Evolutionary conservation across 2,888 invertebrate species (phyloP).

Genomic region (Torymus tubicola): DNA sequence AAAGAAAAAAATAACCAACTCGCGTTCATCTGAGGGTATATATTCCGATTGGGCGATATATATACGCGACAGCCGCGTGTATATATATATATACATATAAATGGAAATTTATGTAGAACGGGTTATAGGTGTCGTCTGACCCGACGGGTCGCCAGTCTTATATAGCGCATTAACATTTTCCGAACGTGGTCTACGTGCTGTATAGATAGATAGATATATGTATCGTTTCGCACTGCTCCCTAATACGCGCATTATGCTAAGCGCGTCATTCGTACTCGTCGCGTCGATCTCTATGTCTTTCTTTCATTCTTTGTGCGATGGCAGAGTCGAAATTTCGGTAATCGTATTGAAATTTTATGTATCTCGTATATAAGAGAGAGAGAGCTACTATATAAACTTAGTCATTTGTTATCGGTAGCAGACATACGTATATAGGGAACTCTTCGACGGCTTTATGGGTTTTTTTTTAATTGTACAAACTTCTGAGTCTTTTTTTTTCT

Average conservation of each 20-base stretch:
- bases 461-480: no score
- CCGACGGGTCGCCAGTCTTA: slow-evolving; percentile 61
- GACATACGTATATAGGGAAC: no score
- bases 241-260: slow-evolving; percentile 44
- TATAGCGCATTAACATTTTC: slow-evolving; percentile 70
- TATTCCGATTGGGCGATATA: no score
- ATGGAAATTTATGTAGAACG: slow-evolving; percentile 75
- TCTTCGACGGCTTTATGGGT: no score
- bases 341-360: not conserved
- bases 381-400: no score
- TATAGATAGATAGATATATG: no score
- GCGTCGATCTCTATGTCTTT: not conserved
- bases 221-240: not conserved
- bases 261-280: slow-evolving; percentile 27
- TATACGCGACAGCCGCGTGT: no score
- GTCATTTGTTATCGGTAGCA: no score
- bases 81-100: not conserved
- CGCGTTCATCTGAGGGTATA: no score
- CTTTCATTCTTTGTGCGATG: not conserved
- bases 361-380: not conserved
- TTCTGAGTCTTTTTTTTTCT: no score
- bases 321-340: no score
- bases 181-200: slow-evolving; percentile 39
- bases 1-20: no score
- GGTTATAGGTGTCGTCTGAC: slow-evolving; percentile 69